Evolutionary conservation across 2,888 invertebrate species (phyloP).

Genomic region (Caenorhabditis wallacei): DNA sequence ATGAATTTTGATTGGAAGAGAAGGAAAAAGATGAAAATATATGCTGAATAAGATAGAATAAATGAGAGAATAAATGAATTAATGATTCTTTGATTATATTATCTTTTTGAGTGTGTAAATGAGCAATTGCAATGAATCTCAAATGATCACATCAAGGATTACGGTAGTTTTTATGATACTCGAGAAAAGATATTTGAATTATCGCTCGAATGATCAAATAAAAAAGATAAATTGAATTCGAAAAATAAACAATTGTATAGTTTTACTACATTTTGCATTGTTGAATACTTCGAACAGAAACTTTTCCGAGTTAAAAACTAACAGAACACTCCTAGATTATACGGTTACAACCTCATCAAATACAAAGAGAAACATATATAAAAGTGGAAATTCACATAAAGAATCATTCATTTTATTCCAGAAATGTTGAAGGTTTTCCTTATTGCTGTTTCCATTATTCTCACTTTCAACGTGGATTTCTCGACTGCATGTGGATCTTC

Average conservation of each 20-base stretch:
- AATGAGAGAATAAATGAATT: background rate
- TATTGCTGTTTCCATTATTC: background rate
- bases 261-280: constrained; percentile 31
- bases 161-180: constrained; percentile 8
- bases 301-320: constrained; percentile 42
- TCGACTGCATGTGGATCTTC: constrained; percentile 52
- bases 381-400: background rate
- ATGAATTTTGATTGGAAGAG: constrained; percentile 58
- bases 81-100: constrained; percentile 30
- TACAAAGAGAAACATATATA: constrained; percentile 12
- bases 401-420: constrained; percentile 2
- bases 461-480: constrained; percentile 21
- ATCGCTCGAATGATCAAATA: background rate
- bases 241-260: constrained; percentile 34
- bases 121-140: constrained; percentile 1
- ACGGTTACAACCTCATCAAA: constrained; percentile 65
- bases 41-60: constrained; percentile 5
- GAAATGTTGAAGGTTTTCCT: constrained; percentile 45
- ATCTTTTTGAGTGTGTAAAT: constrained; percentile 28
- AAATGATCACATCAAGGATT: constrained; percentile 3
- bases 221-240: background rate
- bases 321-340: constrained; percentile 55
- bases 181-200: background rate
- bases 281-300: background rate
- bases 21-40: constrained; percentile 14